Evolutionary conservation across 1,140 invertebrate species (phyloP).

Genomic region (Cylas formicarius): DNA sequence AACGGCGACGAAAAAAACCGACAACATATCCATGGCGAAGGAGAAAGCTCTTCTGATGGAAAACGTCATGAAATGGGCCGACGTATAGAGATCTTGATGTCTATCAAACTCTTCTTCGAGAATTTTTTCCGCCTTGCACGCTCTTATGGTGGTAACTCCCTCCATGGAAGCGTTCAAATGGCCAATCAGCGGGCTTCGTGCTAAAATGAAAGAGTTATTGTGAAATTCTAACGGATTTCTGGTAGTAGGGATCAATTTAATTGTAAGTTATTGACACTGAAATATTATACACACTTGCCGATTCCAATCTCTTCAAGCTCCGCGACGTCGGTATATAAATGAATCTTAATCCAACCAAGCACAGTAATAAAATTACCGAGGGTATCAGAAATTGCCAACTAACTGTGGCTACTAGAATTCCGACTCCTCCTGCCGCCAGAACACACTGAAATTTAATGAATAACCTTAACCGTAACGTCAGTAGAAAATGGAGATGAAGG

Average conservation of each 20-base stretch:
- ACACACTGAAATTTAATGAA: background rate
- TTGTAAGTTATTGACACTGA: background rate
- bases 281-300: constrained; percentile 46
- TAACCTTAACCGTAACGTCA: background rate
- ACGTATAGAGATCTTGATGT: constrained; percentile 66
- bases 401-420: constrained; percentile 23
- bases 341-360: constrained; percentile 48
- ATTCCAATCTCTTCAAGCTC: constrained; percentile 59
- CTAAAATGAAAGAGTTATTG: constrained; percentile 5
- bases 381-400: constrained; percentile 34
- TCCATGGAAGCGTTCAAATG: constrained; percentile 83
- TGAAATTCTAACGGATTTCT: background rate
- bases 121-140: constrained; percentile 69
- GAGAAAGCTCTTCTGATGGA: constrained; percentile 60
- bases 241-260: background rate
- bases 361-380: constrained; percentile 44
- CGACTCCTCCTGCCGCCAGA: constrained; percentile 7
- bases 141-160: constrained; percentile 83
- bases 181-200: constrained; percentile 72
- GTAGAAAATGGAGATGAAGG: background rate
- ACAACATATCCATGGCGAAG: constrained; percentile 69
- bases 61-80: constrained; percentile 58
- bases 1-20: constrained; percentile 62
- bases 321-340: constrained; percentile 57
- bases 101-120: constrained; percentile 75